phyloP scores from a whole-genome alignment of 2,797 vertebrate species.

The Avahi laniger region DNA sequence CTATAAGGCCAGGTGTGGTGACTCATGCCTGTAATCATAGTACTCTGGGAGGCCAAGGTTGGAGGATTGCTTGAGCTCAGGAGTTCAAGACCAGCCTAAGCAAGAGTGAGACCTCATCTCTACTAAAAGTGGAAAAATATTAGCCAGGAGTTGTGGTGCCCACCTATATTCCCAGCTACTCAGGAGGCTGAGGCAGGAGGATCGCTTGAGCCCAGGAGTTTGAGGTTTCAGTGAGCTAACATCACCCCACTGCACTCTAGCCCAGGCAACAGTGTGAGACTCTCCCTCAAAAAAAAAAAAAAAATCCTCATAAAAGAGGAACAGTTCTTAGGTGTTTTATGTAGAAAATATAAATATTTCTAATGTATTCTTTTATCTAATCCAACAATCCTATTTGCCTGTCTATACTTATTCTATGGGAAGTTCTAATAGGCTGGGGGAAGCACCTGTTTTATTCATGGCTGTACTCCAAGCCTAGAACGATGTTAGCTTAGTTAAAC shows the following conservation, averaged over 20 bases:
- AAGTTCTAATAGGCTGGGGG: background rate
- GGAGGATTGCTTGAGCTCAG: background rate
- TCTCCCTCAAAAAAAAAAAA: background rate
- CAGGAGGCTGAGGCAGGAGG: background rate
- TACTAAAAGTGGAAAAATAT: background rate
- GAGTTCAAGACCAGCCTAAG: background rate
- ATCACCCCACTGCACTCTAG: background rate
- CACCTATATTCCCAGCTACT: background rate
- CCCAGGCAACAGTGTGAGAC: background rate
- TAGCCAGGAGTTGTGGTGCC: background rate
- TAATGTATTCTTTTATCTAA: background rate
- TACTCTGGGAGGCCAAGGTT: background rate
- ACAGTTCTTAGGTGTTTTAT: background rate
- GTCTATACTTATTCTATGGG: background rate
- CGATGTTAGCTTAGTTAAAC: background rate
- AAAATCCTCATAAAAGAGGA: background rate
- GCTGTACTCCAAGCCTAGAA: background rate
- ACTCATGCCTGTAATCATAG: background rate
- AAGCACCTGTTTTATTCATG: background rate
- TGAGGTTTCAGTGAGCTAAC: background rate
- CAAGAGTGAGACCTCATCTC: background rate
- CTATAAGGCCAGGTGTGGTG: too few species aligned
- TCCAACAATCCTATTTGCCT: background rate
- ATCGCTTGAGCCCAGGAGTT: background rate
- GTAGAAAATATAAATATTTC: background rate